Evolutionary conservation across 2,113 vertebrate genomes (phyloP).

Genomic region (Psittacus erithacus): DNA sequence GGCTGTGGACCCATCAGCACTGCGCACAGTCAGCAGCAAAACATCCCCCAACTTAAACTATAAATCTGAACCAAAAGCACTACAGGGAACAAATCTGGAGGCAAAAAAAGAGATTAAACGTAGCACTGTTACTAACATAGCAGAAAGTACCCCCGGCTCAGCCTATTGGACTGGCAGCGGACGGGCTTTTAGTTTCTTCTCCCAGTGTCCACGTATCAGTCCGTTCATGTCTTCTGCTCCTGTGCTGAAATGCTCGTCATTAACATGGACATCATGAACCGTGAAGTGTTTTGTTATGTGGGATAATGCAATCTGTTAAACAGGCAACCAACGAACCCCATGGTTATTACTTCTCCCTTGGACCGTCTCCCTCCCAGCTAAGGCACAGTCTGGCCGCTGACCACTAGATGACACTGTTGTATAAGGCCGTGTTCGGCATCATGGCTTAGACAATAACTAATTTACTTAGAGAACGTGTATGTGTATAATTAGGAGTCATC

Average conservation of each 20-base stretch:
- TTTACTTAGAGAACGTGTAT: slow-evolving; percentile 75
- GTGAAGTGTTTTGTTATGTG: background rate
- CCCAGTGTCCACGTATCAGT: background rate
- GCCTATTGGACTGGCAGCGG: background rate
- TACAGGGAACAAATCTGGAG: background rate
- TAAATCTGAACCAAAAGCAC: background rate
- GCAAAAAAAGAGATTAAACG: background rate
- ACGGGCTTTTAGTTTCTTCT: background rate
- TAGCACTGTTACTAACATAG: background rate
- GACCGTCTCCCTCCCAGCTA: background rate
- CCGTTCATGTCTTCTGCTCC: background rate
- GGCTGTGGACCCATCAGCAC: fast-evolving
- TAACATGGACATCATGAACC: background rate
- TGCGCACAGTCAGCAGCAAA: fast-evolving
- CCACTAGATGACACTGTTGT: slow-evolving; percentile 83
- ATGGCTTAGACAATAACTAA: slow-evolving; percentile 67
- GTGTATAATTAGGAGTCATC: slow-evolving; percentile 77
- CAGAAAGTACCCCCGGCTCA: background rate
- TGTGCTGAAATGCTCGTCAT: background rate
- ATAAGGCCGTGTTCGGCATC: slow-evolving; percentile 46
- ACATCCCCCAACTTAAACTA: background rate
- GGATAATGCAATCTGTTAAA: background rate
- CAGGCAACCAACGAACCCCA: background rate
- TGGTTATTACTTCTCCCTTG: background rate
- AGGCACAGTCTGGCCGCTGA: background rate